These are phyloP conservation scores for Elanoides forficatus DNA, from an alignment of 2,113 vertebrate genomes.

Conservation along the genomic window DNA sequence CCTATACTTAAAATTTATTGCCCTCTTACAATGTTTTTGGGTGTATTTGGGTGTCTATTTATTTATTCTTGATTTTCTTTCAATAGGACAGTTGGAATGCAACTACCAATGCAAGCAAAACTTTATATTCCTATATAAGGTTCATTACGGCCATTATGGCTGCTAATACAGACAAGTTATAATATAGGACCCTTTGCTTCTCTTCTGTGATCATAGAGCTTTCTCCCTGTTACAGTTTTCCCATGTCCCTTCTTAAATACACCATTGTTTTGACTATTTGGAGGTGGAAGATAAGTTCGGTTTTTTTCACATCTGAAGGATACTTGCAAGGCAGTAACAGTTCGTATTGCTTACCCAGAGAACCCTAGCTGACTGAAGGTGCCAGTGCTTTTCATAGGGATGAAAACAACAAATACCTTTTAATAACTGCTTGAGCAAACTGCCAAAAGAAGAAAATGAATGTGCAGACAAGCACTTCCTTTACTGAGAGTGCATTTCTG, in stretches of 20 bases:
- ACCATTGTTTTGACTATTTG: accelerated
- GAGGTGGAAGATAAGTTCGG: neutral
- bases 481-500: neutral
- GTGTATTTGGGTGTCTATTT: neutral
- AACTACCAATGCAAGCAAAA: neutral
- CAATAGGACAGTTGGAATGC: neutral
- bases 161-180: neutral
- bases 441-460: neutral
- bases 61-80: neutral
- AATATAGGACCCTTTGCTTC: neutral
- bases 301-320: neutral
- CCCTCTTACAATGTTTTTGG: neutral
- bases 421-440: neutral
- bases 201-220: neutral
- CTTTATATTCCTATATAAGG: neutral
- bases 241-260: neutral
- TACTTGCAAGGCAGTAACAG: neutral
- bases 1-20: neutral
- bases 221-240: neutral
- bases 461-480: neutral
- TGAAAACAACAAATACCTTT: neutral
- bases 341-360: neutral
- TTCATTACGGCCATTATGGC: neutral
- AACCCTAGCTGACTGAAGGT: neutral
- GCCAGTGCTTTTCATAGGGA: neutral